Evolutionary conservation across 2,888 invertebrate genomes (phyloP).

Genomic region (Agrypnus murinus): DNA sequence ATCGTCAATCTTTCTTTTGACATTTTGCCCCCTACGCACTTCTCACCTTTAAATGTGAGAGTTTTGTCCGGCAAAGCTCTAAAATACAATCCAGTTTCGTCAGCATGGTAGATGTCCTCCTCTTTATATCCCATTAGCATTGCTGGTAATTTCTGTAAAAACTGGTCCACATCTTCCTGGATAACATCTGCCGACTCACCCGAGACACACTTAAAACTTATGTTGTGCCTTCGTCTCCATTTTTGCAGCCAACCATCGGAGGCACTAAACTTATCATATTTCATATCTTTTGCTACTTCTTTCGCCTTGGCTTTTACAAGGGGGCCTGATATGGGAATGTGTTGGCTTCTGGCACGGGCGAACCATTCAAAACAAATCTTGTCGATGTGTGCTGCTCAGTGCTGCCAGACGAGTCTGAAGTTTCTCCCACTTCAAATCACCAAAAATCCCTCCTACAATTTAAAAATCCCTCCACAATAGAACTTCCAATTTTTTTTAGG

Average conservation of each 20-base stretch:
- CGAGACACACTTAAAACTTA: conserved; percentile 56
- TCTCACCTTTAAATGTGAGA: conserved; percentile 57
- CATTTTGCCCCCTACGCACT: conserved; percentile 59
- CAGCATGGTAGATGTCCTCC: conserved; percentile 54
- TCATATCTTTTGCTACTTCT: no score
- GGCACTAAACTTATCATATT: no score
- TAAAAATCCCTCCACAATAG: no score
- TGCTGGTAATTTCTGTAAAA: conserved; percentile 50
- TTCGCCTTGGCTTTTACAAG: no score
- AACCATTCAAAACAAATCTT: no score
- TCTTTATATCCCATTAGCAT: conserved; percentile 47
- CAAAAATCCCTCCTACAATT: no score
- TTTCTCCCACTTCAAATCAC: no score
- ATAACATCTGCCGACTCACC: conserved; percentile 55
- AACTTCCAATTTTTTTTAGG: no score
- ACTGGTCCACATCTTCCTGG: conserved; percentile 53
- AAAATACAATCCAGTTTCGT: conserved; percentile 61
- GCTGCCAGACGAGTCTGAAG: no score
- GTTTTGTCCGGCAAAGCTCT: conserved; percentile 58
- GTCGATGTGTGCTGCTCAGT: no score
- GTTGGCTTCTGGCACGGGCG: no score
- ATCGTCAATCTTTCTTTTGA: conserved; percentile 59
- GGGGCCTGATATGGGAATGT: no score
- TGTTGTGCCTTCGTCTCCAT: conserved; percentile 51
- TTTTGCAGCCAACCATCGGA: conserved; percentile 56